A percentile compares a stretch with the other conserved stretches of the same genome.
phyloP scores from a whole-genome alignment of 2,113 vertebrate genomes.

The Pseudopodoces humilis region DNA sequence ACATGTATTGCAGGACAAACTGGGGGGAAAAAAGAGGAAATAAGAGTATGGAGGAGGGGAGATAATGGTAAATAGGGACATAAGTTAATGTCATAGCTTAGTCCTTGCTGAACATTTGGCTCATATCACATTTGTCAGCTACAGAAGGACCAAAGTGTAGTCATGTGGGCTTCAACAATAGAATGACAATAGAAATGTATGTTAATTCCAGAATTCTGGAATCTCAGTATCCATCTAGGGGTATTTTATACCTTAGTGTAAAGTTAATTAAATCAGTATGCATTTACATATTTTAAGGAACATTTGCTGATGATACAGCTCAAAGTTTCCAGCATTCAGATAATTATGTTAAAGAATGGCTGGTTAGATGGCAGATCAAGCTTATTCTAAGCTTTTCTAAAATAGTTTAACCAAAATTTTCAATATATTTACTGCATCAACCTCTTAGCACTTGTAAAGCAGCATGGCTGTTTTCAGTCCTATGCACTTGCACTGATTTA shows the following conservation, averaged over 20 bases:
- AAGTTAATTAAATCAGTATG: background rate
- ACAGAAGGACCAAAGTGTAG: background rate
- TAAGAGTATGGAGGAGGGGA: background rate
- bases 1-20: background rate
- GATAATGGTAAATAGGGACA: background rate
- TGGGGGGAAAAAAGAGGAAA: background rate
- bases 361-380: background rate
- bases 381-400: background rate
- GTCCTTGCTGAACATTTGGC: background rate
- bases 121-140: background rate
- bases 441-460: background rate
- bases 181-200: background rate
- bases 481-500: background rate
- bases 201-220: background rate
- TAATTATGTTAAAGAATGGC: background rate
- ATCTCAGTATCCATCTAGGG: fast-evolving
- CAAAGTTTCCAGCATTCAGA: background rate
- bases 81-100: background rate
- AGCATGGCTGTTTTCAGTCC: background rate
- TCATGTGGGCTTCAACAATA: background rate
- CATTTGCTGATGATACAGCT: background rate
- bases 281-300: background rate
- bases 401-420: background rate
- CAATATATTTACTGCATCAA: background rate
- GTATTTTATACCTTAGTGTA: background rate